Evolutionary conservation across 1,140 invertebrate species (phyloP), one percentile per base, ranked within the genome.

Genomic region (Sweltsa coloradensis): DNA sequence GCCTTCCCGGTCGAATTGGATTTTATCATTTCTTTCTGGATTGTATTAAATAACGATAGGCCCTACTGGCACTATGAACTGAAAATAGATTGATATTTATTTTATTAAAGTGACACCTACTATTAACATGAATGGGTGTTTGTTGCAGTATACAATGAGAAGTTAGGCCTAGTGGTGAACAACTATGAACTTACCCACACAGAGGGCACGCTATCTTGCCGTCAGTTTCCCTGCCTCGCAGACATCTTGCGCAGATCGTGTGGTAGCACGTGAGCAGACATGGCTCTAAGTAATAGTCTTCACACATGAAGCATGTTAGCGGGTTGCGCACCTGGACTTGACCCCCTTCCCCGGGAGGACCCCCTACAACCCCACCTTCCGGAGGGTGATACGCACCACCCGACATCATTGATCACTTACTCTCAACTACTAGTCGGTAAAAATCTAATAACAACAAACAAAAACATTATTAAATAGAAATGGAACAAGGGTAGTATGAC

Each of bases 221-320:
- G 53, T 81, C 78, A 43, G 74, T 62, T 45, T 75, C 70, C 41
- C 74, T 65, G 27, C 72, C 74, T 37, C 71, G 67, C 24, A 81
- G 58, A 57, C 79, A 83, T 42, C 73, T 65, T 5, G 76, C 67
- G 62, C 79, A 83, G 57, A 81, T 80, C 7, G 78, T 78, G 58
- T 83, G 79, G 55, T 75, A 83, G 58, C 79, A 83, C 24, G 67
- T 67, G 3, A 83, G 67, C 36, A 83, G 68, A 50, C 79, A 78
- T 7, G 79, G 79, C 48, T 81, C 78, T 21, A 66, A 72, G 57
- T 74, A 83, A 55, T 80, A 78, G 52, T 81, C 72, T 49, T 81
- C 76, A 58, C 79, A 83, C 41, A 79, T 61, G 40, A 71, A 72
- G 57, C 79, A 83, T 13, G 78, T 60, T 7, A 83, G 61, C 1